Conservation (phyloP, 2,888 invertebrate genomes). For the Anodontia alba region DNA sequence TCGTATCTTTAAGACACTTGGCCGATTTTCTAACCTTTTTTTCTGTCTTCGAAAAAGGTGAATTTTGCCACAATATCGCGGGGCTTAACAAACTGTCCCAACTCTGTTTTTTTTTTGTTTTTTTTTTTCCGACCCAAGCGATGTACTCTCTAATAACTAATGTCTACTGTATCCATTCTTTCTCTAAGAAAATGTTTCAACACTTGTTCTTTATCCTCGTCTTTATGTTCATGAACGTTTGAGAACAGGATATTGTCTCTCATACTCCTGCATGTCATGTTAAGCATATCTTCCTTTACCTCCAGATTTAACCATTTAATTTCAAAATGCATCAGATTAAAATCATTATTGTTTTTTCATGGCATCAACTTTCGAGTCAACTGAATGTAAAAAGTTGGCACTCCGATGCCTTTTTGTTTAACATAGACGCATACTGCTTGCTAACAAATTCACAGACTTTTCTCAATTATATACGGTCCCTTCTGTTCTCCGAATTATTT, state of each 20-base stretch:
- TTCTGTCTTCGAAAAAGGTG: constrained; percentile 14
- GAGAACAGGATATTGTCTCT: background rate
- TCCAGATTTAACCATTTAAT: background rate
- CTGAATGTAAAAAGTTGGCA: background rate
- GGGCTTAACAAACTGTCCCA: background rate
- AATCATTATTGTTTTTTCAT: background rate
- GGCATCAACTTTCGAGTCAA: background rate
- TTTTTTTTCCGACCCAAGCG: background rate
- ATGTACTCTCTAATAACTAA: constrained; percentile 2
- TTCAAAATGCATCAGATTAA: background rate
- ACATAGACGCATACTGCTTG: background rate
- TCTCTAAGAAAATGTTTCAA: background rate
- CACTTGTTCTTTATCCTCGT: background rate
- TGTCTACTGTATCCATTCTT: background rate
- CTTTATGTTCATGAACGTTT: background rate
- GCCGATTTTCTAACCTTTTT: background rate
- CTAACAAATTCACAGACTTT: background rate
- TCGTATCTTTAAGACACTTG: background rate
- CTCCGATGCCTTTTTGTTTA: background rate
- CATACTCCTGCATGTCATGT: background rate
- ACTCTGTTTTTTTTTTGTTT: background rate
- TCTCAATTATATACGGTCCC: background rate
- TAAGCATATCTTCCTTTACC: background rate
- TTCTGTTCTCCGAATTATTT: background rate
- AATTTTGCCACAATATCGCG: constrained; percentile 5